These are phyloP conservation scores for Calyptomena viridis DNA, from an alignment of 2,113 vertebrate genomes.

Conservation along the genomic window DNA sequence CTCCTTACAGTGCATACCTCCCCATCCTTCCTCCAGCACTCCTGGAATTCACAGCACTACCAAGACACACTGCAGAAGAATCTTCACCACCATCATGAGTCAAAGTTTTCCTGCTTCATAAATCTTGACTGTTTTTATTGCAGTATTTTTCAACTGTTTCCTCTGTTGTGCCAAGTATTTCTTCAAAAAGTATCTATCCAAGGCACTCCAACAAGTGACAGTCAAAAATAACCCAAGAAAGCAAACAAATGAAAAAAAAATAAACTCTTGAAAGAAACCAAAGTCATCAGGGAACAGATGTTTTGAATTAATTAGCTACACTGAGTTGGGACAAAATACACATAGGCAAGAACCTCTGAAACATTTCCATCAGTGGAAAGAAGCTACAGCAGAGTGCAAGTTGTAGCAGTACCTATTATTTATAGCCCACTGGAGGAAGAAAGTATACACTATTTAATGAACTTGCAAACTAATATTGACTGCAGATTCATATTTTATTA, in stretches of 20 bases:
- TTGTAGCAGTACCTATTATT: conserved; percentile 40
- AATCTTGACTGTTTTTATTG: conserved; percentile 13
- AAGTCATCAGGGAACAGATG: conserved; percentile 33
- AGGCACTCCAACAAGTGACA: conserved; percentile 1
- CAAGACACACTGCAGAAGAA: neutral
- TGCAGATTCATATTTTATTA: conserved; percentile 46
- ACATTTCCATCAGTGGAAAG: conserved; percentile 32
- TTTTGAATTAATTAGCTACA: conserved; percentile 50
- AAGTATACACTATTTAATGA: conserved; percentile 49
- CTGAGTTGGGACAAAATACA: conserved; percentile 2
- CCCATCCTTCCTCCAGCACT: neutral
- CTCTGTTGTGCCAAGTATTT: conserved; percentile 42
- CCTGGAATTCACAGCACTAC: neutral
- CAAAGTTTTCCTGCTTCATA: conserved; percentile 5
- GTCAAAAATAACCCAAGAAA: conserved; percentile 48
- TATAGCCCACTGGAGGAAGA: conserved; percentile 46
- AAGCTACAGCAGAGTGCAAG: neutral
- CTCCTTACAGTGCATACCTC: neutral
- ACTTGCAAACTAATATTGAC: conserved; percentile 51
- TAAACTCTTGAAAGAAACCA: conserved; percentile 20
- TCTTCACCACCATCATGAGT: neutral
- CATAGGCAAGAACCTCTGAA: neutral
- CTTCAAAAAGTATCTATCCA: conserved; percentile 35
- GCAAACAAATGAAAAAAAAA: conserved; percentile 42
- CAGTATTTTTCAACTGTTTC: conserved; percentile 16